Conservation (phyloP, 2,888 invertebrate species). For the Nomada flava region DNA sequence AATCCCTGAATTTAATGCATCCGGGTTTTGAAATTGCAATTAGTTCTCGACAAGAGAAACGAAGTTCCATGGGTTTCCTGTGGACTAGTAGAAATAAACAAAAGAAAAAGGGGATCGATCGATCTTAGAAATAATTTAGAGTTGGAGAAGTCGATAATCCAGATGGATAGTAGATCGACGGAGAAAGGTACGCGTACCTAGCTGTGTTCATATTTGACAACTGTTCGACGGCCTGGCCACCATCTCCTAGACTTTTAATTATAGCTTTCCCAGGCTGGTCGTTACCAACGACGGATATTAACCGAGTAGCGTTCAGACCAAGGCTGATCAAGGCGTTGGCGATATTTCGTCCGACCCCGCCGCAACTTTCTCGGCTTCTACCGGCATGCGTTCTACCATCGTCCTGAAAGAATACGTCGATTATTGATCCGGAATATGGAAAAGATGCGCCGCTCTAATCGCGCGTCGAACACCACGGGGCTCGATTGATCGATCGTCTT, state of each 20-base stretch:
- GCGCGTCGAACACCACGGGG: conserved; percentile 29
- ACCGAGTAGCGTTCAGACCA: conserved; percentile 84
- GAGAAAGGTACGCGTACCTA: conserved; percentile 67
- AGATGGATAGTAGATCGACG: not conserved
- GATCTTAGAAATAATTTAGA: not conserved
- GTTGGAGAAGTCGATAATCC: not conserved
- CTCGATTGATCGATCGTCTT: conserved; percentile 56
- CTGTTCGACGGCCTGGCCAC: conserved; percentile 71
- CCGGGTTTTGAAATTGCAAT: too few species aligned
- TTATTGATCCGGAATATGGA: conserved; percentile 61
- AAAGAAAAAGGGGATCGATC: not conserved
- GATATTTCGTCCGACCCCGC: conserved; percentile 97
- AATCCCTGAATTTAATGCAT: not conserved
- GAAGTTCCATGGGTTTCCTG: not conserved
- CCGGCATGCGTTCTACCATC: conserved; percentile 93
- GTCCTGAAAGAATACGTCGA: conserved; percentile 85
- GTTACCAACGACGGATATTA: conserved; percentile 80
- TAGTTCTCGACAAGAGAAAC: not conserved
- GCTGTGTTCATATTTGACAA: conserved; percentile 74
- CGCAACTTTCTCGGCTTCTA: conserved; percentile 88
- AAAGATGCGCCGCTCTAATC: conserved; percentile 57
- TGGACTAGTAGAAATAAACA: not conserved
- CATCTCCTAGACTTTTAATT: conserved; percentile 73
- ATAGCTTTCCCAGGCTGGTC: conserved; percentile 78
- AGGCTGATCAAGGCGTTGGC: conserved; percentile 93